Base-by-base conservation (phyloP, 2,888 invertebrate species). In the Thalpophila matura region DNA sequence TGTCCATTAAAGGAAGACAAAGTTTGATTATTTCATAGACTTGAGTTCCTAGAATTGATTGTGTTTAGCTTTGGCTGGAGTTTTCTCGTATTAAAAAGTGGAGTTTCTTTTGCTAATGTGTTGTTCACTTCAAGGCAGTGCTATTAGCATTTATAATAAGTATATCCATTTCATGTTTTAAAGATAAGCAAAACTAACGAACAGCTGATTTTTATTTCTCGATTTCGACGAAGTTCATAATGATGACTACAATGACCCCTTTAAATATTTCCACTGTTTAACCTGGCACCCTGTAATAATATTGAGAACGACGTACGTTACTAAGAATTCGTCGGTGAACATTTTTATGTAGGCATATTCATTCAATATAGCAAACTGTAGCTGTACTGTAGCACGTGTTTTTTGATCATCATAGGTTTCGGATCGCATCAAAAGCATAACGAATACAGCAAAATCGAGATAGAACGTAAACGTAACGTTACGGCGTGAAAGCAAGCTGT, bases 11-110 rank as follows among this genome's bases (percentile, higher is more conserved):
- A 57, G 26, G 26, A 60, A 47, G 29, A 54, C 38, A 26, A 51
- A 54, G 45, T 45, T 43, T 64, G 53, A 72, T 65, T 72, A 66
- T 59, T 62, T 71, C 49, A 71, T 61, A 49, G 38, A 58, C 20
- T 61, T 22, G n/a, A 54, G 43, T 54, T 54, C 45, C 22, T 45
- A 29, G 38, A 57, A 56, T 37, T 46, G 18, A 47, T 47, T 29
- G 45, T 42, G 37, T 74, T 74, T 40, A 49, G 40, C 26, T 38
- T 62, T 16, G 24, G 14, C 51, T 45, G n/a, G n/a, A 46, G 27
- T 50, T 53, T 64, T 45, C 22, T 51, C 2, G 26, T 42, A 26
- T 57, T 47, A 37, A 60, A 56, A 26, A 10, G 31, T 33, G n/a
- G 3, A n/a, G n/a, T 2, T n/a, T 47, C 31, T 26, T 57, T 49